Evolutionary conservation across 2,797 vertebrate genomes (phyloP).

Genomic region (Brachymystax lenok): DNA sequence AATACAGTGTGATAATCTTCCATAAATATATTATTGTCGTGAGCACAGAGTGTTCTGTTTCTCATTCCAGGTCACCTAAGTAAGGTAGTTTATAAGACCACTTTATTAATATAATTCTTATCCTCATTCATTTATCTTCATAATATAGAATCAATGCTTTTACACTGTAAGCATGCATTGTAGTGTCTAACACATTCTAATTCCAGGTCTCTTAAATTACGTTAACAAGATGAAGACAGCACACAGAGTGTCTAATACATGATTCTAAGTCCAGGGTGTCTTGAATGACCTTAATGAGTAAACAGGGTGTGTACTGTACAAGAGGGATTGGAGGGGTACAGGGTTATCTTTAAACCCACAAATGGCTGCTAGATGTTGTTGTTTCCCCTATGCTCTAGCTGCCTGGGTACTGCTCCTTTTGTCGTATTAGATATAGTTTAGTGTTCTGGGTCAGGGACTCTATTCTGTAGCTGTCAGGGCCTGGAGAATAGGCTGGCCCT

Average conservation of each 20-base stretch:
- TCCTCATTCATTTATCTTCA: not conserved
- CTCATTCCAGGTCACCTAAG: not conserved
- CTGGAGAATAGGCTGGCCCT: slow-evolving; percentile 64
- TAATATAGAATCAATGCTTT: not conserved
- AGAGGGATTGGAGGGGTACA: slow-evolving; percentile 6
- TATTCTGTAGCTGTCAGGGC: slow-evolving; percentile 72
- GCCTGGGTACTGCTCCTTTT: slow-evolving; percentile 46
- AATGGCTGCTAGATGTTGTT: slow-evolving; percentile 31
- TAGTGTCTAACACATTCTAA: not conserved
- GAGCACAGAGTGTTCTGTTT: not conserved
- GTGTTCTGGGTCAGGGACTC: slow-evolving; percentile 74
- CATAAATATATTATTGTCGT: not conserved
- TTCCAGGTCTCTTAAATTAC: not conserved
- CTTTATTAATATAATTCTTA: not conserved
- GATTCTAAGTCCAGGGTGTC: not conserved
- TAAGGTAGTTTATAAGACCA: not conserved
- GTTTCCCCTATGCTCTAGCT: slow-evolving; percentile 51
- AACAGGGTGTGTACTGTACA: not conserved
- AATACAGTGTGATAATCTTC: not conserved
- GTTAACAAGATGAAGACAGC: too few species aligned
- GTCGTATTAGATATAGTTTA: slow-evolving; percentile 68
- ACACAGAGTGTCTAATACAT: too few species aligned
- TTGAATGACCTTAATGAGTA: not conserved
- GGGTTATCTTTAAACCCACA: slow-evolving; percentile 34
- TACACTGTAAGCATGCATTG: not conserved